Evolutionary conservation across 2,888 invertebrate genomes (phyloP).

Genomic region (Luperina nickerlii): DNA sequence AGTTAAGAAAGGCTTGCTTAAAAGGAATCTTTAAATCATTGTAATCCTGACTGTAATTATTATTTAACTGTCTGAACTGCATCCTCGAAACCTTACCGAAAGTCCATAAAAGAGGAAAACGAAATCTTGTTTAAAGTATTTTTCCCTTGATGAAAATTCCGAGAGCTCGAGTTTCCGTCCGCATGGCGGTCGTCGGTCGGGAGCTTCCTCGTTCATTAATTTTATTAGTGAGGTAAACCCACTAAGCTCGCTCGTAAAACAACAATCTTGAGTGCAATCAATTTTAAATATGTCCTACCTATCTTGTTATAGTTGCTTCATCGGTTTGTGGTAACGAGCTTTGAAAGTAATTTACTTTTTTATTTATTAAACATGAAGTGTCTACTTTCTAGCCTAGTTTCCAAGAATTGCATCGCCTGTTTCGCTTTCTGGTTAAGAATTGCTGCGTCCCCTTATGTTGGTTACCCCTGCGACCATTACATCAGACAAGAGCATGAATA

Average conservation of each 20-base stretch:
- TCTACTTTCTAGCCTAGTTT: conserved; percentile 23
- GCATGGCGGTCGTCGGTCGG: conserved; percentile 34
- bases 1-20: too few species aligned
- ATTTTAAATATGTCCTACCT: conserved; percentile 55
- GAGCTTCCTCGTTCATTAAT: conserved; percentile 60
- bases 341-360: conserved; percentile 35
- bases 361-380: conserved; percentile 27
- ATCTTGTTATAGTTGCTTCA: conserved; percentile 27
- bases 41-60: conserved; percentile 9
- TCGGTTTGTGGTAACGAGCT: conserved; percentile 24
- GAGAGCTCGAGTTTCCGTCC: conserved; percentile 45
- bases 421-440: conserved; percentile 3
- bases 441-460: conserved; percentile 1
- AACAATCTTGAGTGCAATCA: conserved; percentile 59
- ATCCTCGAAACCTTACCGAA: conserved; percentile 6
- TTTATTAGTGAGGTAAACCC: conserved; percentile 59
- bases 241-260: conserved; percentile 57
- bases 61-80: conserved; percentile 20
- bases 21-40: background rate
- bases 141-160: conserved; percentile 60
- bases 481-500: conserved; percentile 39
- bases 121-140: conserved; percentile 47
- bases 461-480: conserved; percentile 14
- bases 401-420: conserved; percentile 8
- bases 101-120: conserved; percentile 22